phyloP scores from a whole-genome alignment of 2,888 invertebrate genomes.

The Epistrophe grossulariae region DNA sequence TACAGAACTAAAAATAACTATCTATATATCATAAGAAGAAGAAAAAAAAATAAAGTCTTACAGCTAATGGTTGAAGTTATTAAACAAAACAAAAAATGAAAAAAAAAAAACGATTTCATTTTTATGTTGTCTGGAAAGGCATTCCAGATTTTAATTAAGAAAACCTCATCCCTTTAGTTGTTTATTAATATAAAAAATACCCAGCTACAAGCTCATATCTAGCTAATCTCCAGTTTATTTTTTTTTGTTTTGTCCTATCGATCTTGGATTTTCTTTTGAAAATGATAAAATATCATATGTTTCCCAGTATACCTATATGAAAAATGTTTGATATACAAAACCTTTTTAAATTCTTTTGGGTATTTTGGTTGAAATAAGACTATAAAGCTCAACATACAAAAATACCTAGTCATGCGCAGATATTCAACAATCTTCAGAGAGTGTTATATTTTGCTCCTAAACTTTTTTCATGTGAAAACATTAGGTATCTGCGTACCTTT shows the following conservation, averaged over 20 bases:
- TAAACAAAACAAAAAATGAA: too few relatives aligned
- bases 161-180: background rate
- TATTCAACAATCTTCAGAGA: background rate
- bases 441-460: background rate
- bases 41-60: too few relatives aligned
- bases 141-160: background rate
- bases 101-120: background rate
- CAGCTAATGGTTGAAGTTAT: too few relatives aligned
- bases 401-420: background rate
- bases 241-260: background rate
- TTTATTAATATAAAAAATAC: background rate
- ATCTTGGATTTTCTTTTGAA: slow-evolving; percentile 1
- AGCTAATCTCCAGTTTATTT: background rate
- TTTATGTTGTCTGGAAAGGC: background rate
- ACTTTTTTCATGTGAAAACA: background rate
- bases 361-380: background rate
- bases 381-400: background rate
- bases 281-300: background rate
- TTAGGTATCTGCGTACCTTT: background rate
- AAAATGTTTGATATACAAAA: background rate
- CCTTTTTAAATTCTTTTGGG: background rate
- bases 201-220: background rate
- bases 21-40: too few relatives aligned
- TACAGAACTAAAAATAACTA: too few relatives aligned
- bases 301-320: background rate